These are phyloP conservation scores for Nicator chloris DNA, from an alignment of 2,113 vertebrate genomes.

Conservation along the genomic window DNA sequence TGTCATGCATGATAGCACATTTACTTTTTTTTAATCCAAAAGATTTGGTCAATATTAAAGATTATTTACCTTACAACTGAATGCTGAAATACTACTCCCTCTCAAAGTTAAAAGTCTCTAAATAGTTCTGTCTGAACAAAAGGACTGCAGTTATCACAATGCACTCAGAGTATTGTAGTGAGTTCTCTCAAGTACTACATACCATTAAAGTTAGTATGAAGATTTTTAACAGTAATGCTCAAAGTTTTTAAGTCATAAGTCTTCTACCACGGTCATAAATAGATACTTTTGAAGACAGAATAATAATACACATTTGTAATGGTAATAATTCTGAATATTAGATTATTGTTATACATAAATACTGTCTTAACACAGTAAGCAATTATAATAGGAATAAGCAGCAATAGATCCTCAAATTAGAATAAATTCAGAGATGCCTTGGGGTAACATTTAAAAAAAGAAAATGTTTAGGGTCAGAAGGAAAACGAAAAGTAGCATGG, in stretches of 20 bases:
- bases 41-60: not conserved
- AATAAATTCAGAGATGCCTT: not conserved
- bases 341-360: not conserved
- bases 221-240: not conserved
- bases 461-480: not conserved
- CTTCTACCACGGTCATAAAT: not conserved
- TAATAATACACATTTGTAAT: not conserved
- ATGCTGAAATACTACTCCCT: not conserved
- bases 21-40: not conserved
- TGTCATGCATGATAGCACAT: fast-evolving
- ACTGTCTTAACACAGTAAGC: not conserved
- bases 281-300: not conserved
- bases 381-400: not conserved
- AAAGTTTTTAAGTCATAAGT: not conserved
- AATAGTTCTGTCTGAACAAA: not conserved
- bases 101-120: not conserved
- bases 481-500: not conserved
- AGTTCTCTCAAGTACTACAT: not conserved
- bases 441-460: not conserved
- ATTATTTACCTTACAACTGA: not conserved
- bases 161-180: not conserved
- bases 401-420: not conserved
- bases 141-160: not conserved
- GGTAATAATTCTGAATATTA: not conserved
- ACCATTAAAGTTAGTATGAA: not conserved